Conservation (phyloP, 2,888 invertebrate species). For the Hoplodrina blanda region DNA sequence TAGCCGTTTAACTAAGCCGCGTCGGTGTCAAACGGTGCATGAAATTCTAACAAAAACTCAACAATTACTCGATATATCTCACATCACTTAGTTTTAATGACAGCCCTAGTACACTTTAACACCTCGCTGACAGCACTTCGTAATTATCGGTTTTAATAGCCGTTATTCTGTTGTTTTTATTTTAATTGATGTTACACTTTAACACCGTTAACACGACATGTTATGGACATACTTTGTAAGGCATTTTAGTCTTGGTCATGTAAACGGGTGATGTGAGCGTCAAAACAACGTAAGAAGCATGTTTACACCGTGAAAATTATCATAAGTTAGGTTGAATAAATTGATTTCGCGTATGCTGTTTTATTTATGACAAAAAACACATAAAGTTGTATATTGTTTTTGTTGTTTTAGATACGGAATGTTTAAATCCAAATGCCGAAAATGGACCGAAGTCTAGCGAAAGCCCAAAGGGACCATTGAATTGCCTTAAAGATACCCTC, state of each 20-base stretch:
- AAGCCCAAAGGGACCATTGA: neutral
- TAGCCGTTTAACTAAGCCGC: constrained; percentile 55
- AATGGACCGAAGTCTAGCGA: neutral
- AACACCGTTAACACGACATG: constrained; percentile 34
- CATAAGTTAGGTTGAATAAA: constrained; percentile 11
- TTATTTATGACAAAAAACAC: constrained; percentile 14
- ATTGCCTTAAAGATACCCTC: neutral
- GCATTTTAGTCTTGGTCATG: constrained; percentile 15
- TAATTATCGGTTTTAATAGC: constrained; percentile 74
- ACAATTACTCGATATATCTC: constrained; percentile 71
- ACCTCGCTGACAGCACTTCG: constrained; percentile 70
- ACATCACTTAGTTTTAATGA: constrained; percentile 69
- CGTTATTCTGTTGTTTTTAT: constrained; percentile 63
- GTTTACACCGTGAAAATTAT: constrained; percentile 21
- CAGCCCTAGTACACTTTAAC: constrained; percentile 70
- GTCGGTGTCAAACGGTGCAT: constrained; percentile 75
- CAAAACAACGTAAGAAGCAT: constrained; percentile 4
- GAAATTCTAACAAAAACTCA: constrained; percentile 80
- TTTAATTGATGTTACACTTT: constrained; percentile 56
- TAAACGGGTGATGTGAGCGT: constrained; percentile 16
- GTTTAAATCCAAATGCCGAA: neutral
- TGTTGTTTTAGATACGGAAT: neutral
- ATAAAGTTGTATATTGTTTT: neutral
- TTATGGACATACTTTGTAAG: constrained; percentile 24
- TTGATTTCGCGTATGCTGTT: constrained; percentile 15